phyloP scores from a whole-genome alignment of 2,797 vertebrate species.

The Sebastes oblongus region DNA sequence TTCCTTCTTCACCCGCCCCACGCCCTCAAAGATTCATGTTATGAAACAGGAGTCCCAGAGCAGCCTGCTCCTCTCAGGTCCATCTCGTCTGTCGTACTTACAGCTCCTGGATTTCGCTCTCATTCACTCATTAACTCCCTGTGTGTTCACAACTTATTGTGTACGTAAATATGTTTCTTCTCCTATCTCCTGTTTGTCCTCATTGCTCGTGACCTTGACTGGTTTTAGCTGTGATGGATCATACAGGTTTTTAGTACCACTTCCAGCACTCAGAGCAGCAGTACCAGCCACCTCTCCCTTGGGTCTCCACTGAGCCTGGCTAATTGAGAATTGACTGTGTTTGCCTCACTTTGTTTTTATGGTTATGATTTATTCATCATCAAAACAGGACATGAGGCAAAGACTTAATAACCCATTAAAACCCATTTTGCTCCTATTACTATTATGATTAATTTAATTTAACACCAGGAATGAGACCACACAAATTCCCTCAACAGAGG shows the following conservation, averaged over 20 bases:
- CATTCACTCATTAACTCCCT: neutral
- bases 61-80: slow-evolving; percentile 15
- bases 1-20: neutral
- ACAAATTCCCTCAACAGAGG: neutral
- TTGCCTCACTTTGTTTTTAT: slow-evolving; percentile 10
- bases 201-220: neutral
- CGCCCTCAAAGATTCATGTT: slow-evolving; percentile 46
- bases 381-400: slow-evolving; percentile 23
- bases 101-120: neutral
- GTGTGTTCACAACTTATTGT: neutral
- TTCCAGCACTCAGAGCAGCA: slow-evolving; percentile 13
- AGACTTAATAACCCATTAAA: neutral
- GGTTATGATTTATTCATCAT: slow-evolving; percentile 41
- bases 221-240: neutral
- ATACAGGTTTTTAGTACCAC: neutral
- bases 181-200: neutral
- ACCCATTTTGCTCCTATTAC: neutral
- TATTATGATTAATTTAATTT: neutral
- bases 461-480: neutral
- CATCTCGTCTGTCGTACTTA: neutral
- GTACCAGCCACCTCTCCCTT: slow-evolving; percentile 10
- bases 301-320: neutral
- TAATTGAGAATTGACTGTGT: slow-evolving; percentile 23
- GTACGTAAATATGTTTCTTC: neutral
- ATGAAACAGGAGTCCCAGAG: slow-evolving; percentile 33